These are phyloP conservation scores for Xylocampa areola DNA, from an alignment of 2,888 invertebrate species.

Conservation along the genomic window DNA sequence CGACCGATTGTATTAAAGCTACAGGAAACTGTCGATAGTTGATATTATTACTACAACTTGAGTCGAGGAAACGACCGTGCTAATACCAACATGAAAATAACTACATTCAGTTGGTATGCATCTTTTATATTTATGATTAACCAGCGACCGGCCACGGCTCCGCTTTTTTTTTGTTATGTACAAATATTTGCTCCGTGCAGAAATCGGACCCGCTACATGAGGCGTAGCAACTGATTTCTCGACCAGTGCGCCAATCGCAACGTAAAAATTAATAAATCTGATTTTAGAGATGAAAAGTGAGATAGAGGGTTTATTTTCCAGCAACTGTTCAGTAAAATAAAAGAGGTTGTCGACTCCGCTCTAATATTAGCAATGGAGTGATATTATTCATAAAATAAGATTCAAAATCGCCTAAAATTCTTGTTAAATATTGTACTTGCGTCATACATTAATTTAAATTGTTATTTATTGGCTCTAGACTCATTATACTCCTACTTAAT, in stretches of 20 bases:
- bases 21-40: constrained; percentile 27
- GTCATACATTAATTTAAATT: constrained; percentile 28
- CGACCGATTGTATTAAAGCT: constrained; percentile 1
- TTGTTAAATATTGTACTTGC: constrained; percentile 22
- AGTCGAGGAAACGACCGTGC: constrained; percentile 7
- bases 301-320: constrained; percentile 1
- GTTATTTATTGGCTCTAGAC: constrained; percentile 22
- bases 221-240: no score
- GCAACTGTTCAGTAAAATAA: constrained; percentile 3
- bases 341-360: constrained; percentile 14
- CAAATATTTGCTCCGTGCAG: no score
- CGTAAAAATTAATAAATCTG: not conserved
- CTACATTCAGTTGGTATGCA: no score
- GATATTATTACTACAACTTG: constrained; percentile 25
- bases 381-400: constrained; percentile 1
- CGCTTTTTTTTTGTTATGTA: no score
- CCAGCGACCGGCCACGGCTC: no score
- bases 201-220: no score
- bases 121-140: no score
- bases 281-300: no score
- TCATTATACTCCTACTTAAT: constrained; percentile 16
- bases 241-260: no score
- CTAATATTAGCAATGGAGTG: constrained; percentile 18
- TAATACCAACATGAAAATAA: no score
- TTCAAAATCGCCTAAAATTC: constrained; percentile 2